Percentiles rank a stretch among this genome's conserved stretches.
These are phyloP conservation scores for Phrynocephalus forsythii DNA, from an alignment of 2,797 vertebrate genomes.

Conservation along the genomic window DNA sequence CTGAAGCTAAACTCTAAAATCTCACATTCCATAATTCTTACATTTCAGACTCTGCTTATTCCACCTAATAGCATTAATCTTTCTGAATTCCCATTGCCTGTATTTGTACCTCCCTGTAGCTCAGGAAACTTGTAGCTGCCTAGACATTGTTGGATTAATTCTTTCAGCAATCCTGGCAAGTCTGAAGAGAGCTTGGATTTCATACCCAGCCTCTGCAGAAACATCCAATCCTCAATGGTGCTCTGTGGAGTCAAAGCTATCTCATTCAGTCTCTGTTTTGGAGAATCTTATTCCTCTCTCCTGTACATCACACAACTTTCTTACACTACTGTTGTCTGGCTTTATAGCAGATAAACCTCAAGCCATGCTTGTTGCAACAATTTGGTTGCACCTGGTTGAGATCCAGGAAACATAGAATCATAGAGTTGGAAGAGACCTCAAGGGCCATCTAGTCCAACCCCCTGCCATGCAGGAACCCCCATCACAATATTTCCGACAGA, in stretches of 20 bases:
- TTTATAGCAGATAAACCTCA: too few relatives aligned
- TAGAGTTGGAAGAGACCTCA: too few relatives aligned
- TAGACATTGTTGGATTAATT: too few relatives aligned
- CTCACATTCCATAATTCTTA: not conserved
- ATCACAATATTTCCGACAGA: too few relatives aligned
- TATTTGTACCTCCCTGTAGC: not conserved
- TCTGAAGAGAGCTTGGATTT: too few relatives aligned
- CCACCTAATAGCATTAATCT: not conserved
- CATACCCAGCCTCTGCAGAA: not conserved
- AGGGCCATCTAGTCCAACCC: too few relatives aligned
- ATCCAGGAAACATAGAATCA: too few relatives aligned
- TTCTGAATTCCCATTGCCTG: not conserved
- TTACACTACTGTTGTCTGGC: too few relatives aligned
- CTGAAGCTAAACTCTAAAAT: not conserved
- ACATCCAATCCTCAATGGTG: not conserved
- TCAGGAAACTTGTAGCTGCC: not conserved
- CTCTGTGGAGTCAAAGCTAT: not conserved
- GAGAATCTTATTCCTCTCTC: not conserved
- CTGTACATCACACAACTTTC: not conserved
- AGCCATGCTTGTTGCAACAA: not conserved
- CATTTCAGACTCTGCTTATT: too few relatives aligned
- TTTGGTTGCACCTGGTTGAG: not conserved
- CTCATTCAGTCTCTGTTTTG: not conserved
- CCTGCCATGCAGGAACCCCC: too few relatives aligned
- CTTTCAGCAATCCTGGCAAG: not conserved